Conservation (phyloP, 2,888 invertebrate genomes). For the Acanthococcus lagerstroemiae region DNA sequence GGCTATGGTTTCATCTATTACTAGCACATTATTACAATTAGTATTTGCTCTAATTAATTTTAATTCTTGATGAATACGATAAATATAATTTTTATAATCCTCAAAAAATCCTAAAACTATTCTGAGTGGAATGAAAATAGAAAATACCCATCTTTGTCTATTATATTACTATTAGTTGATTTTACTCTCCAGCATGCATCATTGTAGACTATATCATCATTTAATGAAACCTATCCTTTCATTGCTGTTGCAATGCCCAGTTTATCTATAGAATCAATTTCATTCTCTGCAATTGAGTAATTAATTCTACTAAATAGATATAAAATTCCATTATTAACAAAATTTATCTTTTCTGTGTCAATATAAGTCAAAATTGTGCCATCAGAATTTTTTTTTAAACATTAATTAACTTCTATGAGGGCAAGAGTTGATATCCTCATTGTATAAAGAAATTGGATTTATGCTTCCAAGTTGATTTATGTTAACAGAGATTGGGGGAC, state of each 20-base stretch:
- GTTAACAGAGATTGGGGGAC: background rate
- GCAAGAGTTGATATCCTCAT: background rate
- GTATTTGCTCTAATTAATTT: too few species aligned
- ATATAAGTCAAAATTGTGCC: constrained; percentile 1
- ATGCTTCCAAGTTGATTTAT: constrained; percentile 7
- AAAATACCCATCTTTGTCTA: background rate
- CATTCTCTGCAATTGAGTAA: constrained; percentile 9
- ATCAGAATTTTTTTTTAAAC: constrained; percentile 13
- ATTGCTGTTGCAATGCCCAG: background rate
- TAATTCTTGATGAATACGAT: too few species aligned
- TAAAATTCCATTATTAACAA: constrained; percentile 15
- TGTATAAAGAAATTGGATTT: constrained; percentile 9
- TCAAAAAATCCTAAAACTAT: constrained; percentile 5
- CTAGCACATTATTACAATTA: too few species aligned
- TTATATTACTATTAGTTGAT: background rate
- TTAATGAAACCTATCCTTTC: background rate
- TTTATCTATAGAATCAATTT: constrained; percentile 18
- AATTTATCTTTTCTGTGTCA: constrained; percentile 10
- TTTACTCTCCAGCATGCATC: too few species aligned
- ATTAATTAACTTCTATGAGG: background rate
- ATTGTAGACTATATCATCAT: background rate
- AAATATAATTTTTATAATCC: too few species aligned
- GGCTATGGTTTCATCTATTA: too few species aligned
- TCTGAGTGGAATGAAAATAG: background rate
- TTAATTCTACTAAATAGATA: constrained; percentile 17